Evolutionary conservation across 2,888 invertebrate genomes (phyloP).

Genomic region (Callosobruchus maculatus): DNA sequence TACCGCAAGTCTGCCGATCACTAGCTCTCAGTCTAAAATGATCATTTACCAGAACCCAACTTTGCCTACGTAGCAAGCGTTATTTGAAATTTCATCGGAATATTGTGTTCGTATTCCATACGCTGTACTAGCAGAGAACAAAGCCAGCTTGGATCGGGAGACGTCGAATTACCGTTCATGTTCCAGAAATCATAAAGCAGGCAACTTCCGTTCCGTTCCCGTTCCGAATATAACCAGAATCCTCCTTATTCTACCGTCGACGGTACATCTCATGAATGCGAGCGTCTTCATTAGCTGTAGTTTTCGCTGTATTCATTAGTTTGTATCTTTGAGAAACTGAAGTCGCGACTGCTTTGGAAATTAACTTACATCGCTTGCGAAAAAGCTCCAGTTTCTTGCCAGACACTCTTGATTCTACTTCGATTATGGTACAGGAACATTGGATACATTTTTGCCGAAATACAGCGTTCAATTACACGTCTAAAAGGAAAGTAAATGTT

Average conservation of each 20-base stretch:
- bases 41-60: too few species aligned
- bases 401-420: not conserved
- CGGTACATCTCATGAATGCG: slow-evolving; percentile 13
- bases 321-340: not conserved
- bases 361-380: not conserved
- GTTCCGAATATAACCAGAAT: not conserved
- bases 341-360: not conserved
- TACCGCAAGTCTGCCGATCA: too few species aligned
- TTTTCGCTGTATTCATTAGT: not conserved
- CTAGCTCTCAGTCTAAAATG: too few species aligned
- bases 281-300: slow-evolving; percentile 15
- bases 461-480: too few species aligned
- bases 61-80: too few species aligned
- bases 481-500: too few species aligned
- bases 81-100: too few species aligned
- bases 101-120: not conserved
- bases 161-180: not conserved
- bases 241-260: not conserved
- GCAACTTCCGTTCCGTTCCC: not conserved
- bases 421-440: not conserved
- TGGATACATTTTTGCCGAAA: not conserved
- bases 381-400: not conserved
- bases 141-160: not conserved
- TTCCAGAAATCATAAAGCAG: not conserved
- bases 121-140: not conserved